Evolutionary conservation across 37 sponge, comb jelly and placozoan species (phyloP), one percentile per base, ranked within the genome.

Genomic region (Spongia lamella): DNA sequence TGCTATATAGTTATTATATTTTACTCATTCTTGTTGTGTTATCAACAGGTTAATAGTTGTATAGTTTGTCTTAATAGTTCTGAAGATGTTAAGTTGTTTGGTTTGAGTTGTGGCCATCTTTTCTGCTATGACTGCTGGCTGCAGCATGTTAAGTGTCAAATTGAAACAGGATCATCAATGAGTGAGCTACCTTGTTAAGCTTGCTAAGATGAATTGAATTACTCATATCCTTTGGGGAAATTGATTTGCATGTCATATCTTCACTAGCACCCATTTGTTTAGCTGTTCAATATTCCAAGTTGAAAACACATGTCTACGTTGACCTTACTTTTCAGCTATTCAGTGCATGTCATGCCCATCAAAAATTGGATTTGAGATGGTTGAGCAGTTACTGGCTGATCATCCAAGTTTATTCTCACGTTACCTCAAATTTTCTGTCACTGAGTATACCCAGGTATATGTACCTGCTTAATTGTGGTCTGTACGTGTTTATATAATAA

Each of bases 101-200:
- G 70, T 31, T 34, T 80, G 27, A 24, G 15, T 16, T 91, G 92
- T 79, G 88, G 92, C n/a, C 92, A 91, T 70, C 33, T 33, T 32
- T 91, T 75, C 81, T 91, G 92, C 72, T 35, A 9, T 1, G 49
- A 38, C 14, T 91, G 92, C 50, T 91, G 84, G 81, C 7, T 38
- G 21, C 37, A 78, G 57, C 73, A 91, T 53, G 3, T 91, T 24
- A 40, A 37, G 25, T 32, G 61, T 16, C 72, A 74, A 58, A 51
- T 91, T 11, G 47, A 50, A 0, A 14, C 15, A 36, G 88, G 87
- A 0, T 21, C 56, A n/a, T 36, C 86, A 0, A 17, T 77, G 4
- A 40, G 81, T 89, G 30, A 6, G 62, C n/a, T 15, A 27, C 5
- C 0, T 33, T 11, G 54, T 7, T 34, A 32, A n/a, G 6, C 0